Base-by-base conservation (phyloP, 2,113 vertebrate genomes). In the Scolopax mira region DNA sequence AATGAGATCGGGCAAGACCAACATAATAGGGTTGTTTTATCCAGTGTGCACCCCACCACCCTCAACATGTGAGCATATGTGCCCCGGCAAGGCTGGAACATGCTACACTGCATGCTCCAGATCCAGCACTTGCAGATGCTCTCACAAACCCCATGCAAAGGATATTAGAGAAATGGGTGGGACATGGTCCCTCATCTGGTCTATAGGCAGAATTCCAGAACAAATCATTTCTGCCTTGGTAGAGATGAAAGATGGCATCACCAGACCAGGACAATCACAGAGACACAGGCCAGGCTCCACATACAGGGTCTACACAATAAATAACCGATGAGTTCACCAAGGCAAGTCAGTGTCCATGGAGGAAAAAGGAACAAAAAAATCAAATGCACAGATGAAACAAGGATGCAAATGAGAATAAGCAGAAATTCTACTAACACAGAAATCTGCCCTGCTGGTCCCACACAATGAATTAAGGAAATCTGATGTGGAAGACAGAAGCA, bases 191-290 rank as follows among this genome's bases (percentile, higher is more conserved):
- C 99, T 98, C 98, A 99, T 99, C 96, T 99, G 99, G 97, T 99
- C 99, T 49, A 99, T 99, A 24, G 99, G 98, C 55, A 99, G 96
- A 96, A 99, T 99, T 88, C 99, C 99, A 78, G 81, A 98, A 97
- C 99, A 99, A 89, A 98, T 99, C 99, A 99, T 99, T 96, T 99
- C 99, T 21, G 99, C 99, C 97, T 99, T 99, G 71, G 99, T 99
- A 31, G 99, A 99, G 92, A 99, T 97, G 21, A 99, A 99, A 48
- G 99, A 99, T 5, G 99, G 99, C 99, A 99, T 99, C 97, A 99
- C 99, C 81, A 99, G 98, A 88, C 99, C 99, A 0, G 99, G 99
- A 72, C 99, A 99, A 98, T 99, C 99, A 89, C 99, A 99, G 6
- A 99, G 98, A 93, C 99, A 99, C 48, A 99, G 97, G 52, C 97